Evolutionary conservation across 1,140 invertebrate genomes (phyloP).

Genomic region (Stegodyphus mimosarum): DNA sequence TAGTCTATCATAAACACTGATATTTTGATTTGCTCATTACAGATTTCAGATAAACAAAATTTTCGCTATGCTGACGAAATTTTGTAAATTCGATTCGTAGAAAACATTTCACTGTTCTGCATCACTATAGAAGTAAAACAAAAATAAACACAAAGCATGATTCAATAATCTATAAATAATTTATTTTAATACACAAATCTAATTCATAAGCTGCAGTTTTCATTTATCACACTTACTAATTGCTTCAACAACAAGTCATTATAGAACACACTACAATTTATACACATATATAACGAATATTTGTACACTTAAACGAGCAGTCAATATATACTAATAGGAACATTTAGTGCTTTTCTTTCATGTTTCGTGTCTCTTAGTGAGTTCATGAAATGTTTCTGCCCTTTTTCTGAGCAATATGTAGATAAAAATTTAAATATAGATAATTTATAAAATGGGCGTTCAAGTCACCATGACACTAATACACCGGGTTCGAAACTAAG

Average conservation of each 20-base stretch:
- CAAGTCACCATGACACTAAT: neutral
- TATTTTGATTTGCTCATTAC: too few relatives aligned
- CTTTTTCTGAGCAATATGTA: neutral
- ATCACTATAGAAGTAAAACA: neutral
- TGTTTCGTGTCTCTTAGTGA: neutral
- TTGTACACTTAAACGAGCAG: slow-evolving; percentile 8
- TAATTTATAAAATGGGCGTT: neutral
- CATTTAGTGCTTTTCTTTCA: slow-evolving; percentile 26
- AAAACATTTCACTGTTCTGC: too few relatives aligned
- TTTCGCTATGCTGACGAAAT: too few relatives aligned
- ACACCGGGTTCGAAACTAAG: too few relatives aligned
- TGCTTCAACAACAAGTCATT: slow-evolving; percentile 17
- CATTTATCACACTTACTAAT: slow-evolving; percentile 9
- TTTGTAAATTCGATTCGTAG: too few relatives aligned
- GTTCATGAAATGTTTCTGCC: neutral
- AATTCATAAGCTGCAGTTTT: slow-evolving; percentile 12
- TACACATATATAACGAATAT: slow-evolving; percentile 7
- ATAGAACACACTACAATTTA: neutral
- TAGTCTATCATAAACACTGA: too few relatives aligned
- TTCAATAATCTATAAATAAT: slow-evolving; percentile 55
- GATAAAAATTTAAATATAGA: neutral
- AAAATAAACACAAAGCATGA: neutral
- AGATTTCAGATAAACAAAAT: too few relatives aligned
- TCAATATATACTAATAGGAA: slow-evolving; percentile 36
- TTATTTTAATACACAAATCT: slow-evolving; percentile 27